Conservation (phyloP, 2,888 invertebrate genomes). For the Diarsia dahlii region DNA sequence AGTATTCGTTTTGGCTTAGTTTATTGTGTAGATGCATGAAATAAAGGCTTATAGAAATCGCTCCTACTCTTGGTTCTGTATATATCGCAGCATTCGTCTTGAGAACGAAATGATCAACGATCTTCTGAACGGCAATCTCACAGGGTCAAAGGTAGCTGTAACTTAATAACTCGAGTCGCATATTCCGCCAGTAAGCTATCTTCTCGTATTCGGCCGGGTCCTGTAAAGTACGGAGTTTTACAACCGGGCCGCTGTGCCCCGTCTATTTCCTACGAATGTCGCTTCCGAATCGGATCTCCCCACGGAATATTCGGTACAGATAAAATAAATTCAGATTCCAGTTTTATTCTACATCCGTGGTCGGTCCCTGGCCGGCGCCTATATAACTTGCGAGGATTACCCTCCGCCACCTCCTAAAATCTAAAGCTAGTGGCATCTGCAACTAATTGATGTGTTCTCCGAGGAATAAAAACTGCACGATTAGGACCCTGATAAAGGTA, state of each 20-base stretch:
- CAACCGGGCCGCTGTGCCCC: constrained; percentile 61
- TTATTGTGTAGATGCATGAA: neutral
- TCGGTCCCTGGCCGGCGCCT: constrained; percentile 68
- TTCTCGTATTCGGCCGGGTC: constrained; percentile 62
- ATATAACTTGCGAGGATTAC: constrained; percentile 79
- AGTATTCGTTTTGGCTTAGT: neutral
- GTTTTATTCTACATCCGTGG: constrained; percentile 69
- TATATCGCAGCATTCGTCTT: neutral
- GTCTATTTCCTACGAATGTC: constrained; percentile 68
- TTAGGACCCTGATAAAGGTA: constrained; percentile 70
- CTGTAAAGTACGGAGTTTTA: constrained; percentile 71
- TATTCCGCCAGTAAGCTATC: constrained; percentile 46
- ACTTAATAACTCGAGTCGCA: constrained; percentile 51
- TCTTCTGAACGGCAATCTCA: constrained; percentile 23
- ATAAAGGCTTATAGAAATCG: neutral
- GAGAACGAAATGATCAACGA: constrained; percentile 22
- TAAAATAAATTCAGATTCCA: constrained; percentile 73
- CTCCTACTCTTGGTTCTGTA: neutral
- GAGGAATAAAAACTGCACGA: constrained; percentile 85
- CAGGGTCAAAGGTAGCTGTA: constrained; percentile 34
- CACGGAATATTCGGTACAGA: constrained; percentile 56
- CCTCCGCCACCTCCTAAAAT: constrained; percentile 80
- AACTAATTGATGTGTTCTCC: constrained; percentile 84
- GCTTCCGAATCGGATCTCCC: constrained; percentile 70
- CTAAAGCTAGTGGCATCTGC: constrained; percentile 84